Conservation (phyloP, 92 coral and sea anemone species). For the Metridium senile region DNA sequence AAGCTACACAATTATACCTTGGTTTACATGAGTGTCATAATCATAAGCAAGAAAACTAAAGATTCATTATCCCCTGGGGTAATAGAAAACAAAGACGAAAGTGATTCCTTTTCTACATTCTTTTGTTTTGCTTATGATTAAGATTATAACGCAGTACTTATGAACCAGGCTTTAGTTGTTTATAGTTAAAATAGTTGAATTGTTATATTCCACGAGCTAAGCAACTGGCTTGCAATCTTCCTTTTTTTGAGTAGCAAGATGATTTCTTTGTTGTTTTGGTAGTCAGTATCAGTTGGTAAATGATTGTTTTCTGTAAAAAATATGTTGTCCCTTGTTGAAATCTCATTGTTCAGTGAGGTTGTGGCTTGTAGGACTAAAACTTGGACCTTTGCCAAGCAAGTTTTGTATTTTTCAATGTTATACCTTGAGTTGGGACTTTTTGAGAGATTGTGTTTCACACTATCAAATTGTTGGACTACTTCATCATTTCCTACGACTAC, state of each 20-base stretch:
- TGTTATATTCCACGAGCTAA: constrained; percentile 20
- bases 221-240: constrained; percentile 7
- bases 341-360: constrained; percentile 7
- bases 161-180: too few relatives aligned
- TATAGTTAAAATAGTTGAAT: background rate
- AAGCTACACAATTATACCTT: too few relatives aligned
- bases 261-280: background rate
- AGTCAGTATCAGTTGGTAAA: background rate
- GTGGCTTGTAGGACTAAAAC: constrained; percentile 40
- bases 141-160: too few relatives aligned
- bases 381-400: constrained; percentile 40
- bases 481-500: constrained; percentile 34
- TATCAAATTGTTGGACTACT: constrained; percentile 42
- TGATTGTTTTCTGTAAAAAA: background rate
- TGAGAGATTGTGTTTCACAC: constrained; percentile 21
- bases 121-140: too few relatives aligned
- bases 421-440: constrained; percentile 46
- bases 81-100: too few relatives aligned
- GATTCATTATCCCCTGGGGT: too few relatives aligned
- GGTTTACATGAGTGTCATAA: too few relatives aligned
- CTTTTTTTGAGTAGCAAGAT: background rate
- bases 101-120: too few relatives aligned
- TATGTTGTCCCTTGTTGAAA: background rate
- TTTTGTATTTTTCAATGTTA: constrained; percentile 43
- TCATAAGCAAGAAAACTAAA: too few relatives aligned